Conservation (phyloP, 2,797 vertebrate genomes). For the Galagoides demidoff region DNA sequence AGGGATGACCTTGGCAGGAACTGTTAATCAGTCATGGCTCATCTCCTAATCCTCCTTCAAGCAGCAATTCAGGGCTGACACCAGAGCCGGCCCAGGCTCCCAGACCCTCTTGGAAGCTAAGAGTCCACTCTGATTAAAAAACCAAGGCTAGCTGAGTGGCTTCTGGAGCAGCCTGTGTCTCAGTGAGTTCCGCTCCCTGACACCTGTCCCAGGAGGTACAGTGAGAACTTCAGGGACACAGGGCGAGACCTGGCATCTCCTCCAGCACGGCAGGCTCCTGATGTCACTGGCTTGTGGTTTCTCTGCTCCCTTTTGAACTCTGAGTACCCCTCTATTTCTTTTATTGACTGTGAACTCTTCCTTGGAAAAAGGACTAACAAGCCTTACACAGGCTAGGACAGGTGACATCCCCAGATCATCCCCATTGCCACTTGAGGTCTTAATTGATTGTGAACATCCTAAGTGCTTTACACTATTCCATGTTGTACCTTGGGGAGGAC, state of each 20-base stretch:
- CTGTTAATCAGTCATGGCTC: background rate
- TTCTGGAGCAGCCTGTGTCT: background rate
- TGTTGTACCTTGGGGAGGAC: background rate
- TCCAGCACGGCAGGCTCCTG: background rate
- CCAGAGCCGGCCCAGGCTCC: background rate
- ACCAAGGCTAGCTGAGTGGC: background rate
- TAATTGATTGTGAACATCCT: background rate
- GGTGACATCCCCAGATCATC: background rate
- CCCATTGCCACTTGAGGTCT: background rate
- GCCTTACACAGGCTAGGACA: background rate
- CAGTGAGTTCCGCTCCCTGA: background rate
- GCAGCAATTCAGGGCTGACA: background rate
- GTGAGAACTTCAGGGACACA: background rate
- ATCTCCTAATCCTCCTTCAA: background rate
- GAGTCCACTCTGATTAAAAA: background rate
- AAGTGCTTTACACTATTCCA: background rate
- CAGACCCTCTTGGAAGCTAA: background rate
- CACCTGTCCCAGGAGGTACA: background rate
- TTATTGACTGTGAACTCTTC: background rate
- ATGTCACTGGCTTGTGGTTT: background rate
- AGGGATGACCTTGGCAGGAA: background rate
- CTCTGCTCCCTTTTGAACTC: background rate
- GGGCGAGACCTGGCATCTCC: too few species aligned
- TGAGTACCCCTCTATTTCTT: background rate
- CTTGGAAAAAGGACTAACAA: background rate